Conservation (phyloP, 2,888 invertebrate genomes). For the Portevinia maculata region DNA sequence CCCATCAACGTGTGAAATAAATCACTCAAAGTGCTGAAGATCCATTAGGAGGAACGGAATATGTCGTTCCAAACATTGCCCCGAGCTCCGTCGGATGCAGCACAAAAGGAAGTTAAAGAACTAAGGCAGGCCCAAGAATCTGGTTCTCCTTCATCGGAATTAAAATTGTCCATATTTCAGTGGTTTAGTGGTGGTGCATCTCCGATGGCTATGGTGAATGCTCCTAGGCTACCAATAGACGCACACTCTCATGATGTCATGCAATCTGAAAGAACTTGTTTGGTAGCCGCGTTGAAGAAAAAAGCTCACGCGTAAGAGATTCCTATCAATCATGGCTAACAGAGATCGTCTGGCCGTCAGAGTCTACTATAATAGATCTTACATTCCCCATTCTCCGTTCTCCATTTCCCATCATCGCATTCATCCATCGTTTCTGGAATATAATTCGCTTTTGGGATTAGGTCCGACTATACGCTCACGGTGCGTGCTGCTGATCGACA, state of each 20-base stretch:
- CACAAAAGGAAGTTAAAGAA: constrained; percentile 47
- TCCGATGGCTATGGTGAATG: constrained; percentile 49
- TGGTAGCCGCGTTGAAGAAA: constrained; percentile 34
- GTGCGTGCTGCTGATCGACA: constrained; percentile 64
- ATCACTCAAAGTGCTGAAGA: constrained; percentile 77
- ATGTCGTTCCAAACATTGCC: constrained; percentile 18
- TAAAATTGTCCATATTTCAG: constrained; percentile 56
- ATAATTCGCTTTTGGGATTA: constrained; percentile 68
- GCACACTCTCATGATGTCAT: constrained; percentile 67
- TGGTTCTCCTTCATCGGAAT: constrained; percentile 69
- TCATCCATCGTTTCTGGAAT: constrained; percentile 39
- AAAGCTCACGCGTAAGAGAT: constrained; percentile 72
- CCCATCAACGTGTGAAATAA: constrained; percentile 83
- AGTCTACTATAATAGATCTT: constrained; percentile 57
- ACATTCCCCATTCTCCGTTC: constrained; percentile 8
- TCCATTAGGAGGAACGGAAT: constrained; percentile 69
- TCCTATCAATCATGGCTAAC: constrained; percentile 72
- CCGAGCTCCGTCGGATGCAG: background rate
- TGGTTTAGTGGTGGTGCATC: constrained; percentile 17
- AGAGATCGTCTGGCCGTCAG: constrained; percentile 62
- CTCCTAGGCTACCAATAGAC: constrained; percentile 62
- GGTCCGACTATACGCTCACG: constrained; percentile 20
- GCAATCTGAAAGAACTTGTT: constrained; percentile 51
- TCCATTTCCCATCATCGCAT: background rate
- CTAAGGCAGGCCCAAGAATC: constrained; percentile 28